Evolutionary conservation across 1,140 invertebrate species (phyloP).

Genomic region (Drosophila azteca): DNA sequence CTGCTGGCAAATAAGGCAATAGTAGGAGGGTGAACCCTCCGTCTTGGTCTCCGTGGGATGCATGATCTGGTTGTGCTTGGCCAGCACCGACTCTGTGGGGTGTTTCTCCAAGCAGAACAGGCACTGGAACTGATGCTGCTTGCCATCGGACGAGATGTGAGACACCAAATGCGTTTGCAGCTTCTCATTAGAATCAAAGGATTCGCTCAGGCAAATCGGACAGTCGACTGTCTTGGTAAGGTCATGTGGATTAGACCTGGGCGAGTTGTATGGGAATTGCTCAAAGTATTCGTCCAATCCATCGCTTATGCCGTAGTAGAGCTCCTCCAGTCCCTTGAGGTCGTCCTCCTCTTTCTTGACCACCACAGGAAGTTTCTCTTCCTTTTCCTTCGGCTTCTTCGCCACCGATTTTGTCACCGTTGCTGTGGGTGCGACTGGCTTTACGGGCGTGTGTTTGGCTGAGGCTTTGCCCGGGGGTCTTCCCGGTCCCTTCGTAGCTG

Average conservation of each 20-base stretch:
- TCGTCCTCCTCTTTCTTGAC: constrained; percentile 80
- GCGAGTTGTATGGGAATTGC: constrained; percentile 67
- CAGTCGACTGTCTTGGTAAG: constrained; percentile 83
- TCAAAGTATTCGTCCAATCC: constrained; percentile 71
- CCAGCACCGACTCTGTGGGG: constrained; percentile 84
- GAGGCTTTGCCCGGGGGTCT: constrained; percentile 25
- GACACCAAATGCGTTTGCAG: constrained; percentile 89
- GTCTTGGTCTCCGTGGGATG: constrained; percentile 87
- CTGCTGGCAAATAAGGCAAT: constrained; percentile 88
- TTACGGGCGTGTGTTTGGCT: constrained; percentile 32
- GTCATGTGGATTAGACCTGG: constrained; percentile 47
- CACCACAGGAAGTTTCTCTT: constrained; percentile 49
- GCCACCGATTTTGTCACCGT: not conserved
- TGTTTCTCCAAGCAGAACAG: constrained; percentile 86
- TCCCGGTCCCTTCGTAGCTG: constrained; percentile 32
- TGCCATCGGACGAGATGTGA: constrained; percentile 85
- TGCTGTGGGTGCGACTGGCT: constrained; percentile 15
- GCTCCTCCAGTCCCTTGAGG: constrained; percentile 74
- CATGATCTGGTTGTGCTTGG: constrained; percentile 85
- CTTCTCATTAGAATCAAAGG: constrained; percentile 86
- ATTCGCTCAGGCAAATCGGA: constrained; percentile 85
- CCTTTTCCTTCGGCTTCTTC: constrained; percentile 58
- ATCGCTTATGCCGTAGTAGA: constrained; percentile 78
- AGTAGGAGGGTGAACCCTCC: constrained; percentile 84
- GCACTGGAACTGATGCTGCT: constrained; percentile 84